Conservation (phyloP, 2,797 vertebrate species). For the Lophius americanus region DNA sequence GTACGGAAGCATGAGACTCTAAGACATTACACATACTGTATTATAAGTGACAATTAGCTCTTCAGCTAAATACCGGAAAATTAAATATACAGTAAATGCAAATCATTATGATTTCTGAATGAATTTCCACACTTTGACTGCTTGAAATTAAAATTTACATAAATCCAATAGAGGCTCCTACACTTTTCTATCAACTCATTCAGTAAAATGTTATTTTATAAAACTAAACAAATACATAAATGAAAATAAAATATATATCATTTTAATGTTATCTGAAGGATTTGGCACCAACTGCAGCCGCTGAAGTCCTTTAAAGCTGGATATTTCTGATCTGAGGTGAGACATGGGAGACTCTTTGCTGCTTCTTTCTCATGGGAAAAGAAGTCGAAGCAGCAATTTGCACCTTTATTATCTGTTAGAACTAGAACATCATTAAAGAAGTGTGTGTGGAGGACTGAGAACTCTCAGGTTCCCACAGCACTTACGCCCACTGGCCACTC, state of each 20-base stretch:
- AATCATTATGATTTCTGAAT: background rate
- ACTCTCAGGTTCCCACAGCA: constrained; percentile 24
- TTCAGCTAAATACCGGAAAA: background rate
- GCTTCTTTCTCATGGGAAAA: constrained; percentile 44
- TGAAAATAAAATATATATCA: background rate
- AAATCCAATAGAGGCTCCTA: background rate
- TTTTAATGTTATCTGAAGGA: background rate
- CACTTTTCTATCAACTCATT: background rate
- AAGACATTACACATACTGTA: background rate
- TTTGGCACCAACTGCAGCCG: background rate
- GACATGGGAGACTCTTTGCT: background rate
- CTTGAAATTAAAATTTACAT: background rate
- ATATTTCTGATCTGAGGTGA: background rate
- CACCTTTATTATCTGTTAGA: constrained; percentile 54
- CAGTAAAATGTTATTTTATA: background rate
- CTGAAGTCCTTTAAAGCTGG: background rate
- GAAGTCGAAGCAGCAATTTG: background rate
- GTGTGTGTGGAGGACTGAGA: constrained; percentile 23
- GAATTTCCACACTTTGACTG: background rate
- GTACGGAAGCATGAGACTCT: too few species aligned
- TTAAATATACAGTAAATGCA: background rate
- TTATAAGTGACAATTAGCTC: background rate
- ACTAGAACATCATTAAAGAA: constrained; percentile 15
- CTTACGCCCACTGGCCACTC: background rate
- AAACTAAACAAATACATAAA: too few species aligned